Evolutionary conservation across 2,797 vertebrate genomes (phyloP), one percentile per base, ranked within the genome.

Genomic region (Sebastiscus albofasciatus): DNA sequence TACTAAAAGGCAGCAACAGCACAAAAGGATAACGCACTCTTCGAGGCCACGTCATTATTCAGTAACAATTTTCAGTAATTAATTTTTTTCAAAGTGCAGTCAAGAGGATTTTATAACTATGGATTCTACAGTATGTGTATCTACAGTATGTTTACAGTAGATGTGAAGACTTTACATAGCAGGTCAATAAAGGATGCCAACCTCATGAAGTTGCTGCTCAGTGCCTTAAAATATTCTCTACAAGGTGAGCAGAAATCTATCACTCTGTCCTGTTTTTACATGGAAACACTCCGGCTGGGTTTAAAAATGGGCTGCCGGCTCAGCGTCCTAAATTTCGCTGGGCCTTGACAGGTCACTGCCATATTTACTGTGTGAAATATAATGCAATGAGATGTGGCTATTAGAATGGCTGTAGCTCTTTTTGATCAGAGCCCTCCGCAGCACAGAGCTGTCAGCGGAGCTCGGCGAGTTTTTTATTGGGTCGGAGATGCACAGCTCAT

Each of bases 331-430:
- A 91, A 94, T 95, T 92, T 91, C 74, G 46, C 74, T 16, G 62
- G 74, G 59, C 75, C 88, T 58, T 86, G 95, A 93, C 93, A 92
- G 93, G 85, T 92, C 94, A 91, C 94, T 92, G 91, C 89, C 87
- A 87, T 93, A 91, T 95, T 95, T 95, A 93, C 89, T 75, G 91
- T 91, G 90, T 95, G 92, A 95, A 94, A 95, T 95, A 94, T 93
- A 94, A 92, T 91, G 85, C 93, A 84, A 86, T 92, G 93, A 90
- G 90, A 92, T 94, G 91, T 91, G 87, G 88, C 90, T 88, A 91
- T 93, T 94, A 94, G 90, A 95, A 85, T 78, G 91, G 89, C 86
- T 85, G 87, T 93, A 92, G 91, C 87, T 93, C 93, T 94, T 92
- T 90, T 84, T 93, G 92, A 94, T 91, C 87, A 80, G 90, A 85